Conservation (phyloP, 2,113 vertebrate species). For the Calypte anna region DNA sequence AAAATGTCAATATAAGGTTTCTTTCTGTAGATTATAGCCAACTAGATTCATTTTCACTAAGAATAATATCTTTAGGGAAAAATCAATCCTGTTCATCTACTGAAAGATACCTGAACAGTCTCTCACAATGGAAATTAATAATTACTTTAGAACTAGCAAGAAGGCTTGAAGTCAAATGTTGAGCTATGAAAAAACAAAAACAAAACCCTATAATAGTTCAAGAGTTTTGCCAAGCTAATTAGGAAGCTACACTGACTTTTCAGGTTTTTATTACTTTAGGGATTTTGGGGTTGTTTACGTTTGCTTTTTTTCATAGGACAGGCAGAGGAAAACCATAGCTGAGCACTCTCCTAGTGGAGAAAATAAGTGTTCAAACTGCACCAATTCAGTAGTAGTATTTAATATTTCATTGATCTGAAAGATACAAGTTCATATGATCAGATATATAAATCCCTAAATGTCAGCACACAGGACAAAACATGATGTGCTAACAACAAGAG, state of each 20-base stretch:
- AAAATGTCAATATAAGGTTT: not conserved
- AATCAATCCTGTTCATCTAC: not conserved
- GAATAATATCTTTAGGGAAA: not conserved
- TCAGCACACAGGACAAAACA: not conserved
- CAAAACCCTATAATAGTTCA: not conserved
- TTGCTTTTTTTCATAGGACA: not conserved
- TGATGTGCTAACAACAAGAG: not conserved
- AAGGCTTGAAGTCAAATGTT: rapidly evolving
- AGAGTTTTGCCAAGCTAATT: not conserved
- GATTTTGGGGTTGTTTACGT: not conserved
- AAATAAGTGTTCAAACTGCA: not conserved
- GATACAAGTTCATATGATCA: not conserved
- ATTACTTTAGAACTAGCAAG: not conserved
- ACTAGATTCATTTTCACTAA: not conserved
- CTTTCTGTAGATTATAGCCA: not conserved
- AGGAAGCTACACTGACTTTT: not conserved
- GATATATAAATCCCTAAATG: not conserved
- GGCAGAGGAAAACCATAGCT: not conserved
- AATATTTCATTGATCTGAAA: not conserved
- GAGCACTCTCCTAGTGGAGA: not conserved
- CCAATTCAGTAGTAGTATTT: not conserved
- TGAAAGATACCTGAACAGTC: not conserved
- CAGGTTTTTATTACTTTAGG: not conserved
- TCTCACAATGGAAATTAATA: not conserved
- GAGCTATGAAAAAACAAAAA: not conserved